These are phyloP conservation scores for Xiphorhynchus erythropygius DNA, from an alignment of 2,797 vertebrate genomes.

Conservation along the genomic window DNA sequence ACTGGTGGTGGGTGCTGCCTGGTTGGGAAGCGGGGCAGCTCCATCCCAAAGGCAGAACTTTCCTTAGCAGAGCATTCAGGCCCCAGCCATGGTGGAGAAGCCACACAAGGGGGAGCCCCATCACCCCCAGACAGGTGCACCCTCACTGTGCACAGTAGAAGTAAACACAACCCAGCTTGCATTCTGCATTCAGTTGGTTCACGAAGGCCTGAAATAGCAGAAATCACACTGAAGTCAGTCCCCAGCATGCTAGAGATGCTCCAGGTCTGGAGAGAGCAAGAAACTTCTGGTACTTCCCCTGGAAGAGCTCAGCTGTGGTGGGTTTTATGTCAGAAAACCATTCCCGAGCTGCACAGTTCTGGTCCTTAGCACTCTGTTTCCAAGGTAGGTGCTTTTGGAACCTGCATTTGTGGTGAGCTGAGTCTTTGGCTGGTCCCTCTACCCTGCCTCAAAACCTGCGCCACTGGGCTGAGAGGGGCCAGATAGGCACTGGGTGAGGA, in stretches of 20 bases:
- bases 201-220: neutral
- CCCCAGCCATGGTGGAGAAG: neutral
- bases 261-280: rapidly evolving
- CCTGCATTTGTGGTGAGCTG: neutral
- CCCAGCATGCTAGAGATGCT: neutral
- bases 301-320: neutral
- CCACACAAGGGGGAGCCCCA: too few species aligned
- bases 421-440: neutral
- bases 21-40: neutral
- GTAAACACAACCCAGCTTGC: neutral
- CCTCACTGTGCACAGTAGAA: neutral
- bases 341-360: neutral
- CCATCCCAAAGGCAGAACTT: neutral
- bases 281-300: neutral
- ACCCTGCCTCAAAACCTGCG: neutral
- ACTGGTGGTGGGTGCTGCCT: neutral
- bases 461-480: rapidly evolving
- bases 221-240: neutral
- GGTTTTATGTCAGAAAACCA: neutral
- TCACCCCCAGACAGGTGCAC: too few species aligned
- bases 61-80: neutral
- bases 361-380: neutral
- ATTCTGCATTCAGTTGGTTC: neutral
- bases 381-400: neutral
- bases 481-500: neutral